Evolutionary conservation across 1,140 invertebrate genomes (phyloP), one percentile per base, ranked within the genome.

Genomic region (Pogonus chalceus): DNA sequence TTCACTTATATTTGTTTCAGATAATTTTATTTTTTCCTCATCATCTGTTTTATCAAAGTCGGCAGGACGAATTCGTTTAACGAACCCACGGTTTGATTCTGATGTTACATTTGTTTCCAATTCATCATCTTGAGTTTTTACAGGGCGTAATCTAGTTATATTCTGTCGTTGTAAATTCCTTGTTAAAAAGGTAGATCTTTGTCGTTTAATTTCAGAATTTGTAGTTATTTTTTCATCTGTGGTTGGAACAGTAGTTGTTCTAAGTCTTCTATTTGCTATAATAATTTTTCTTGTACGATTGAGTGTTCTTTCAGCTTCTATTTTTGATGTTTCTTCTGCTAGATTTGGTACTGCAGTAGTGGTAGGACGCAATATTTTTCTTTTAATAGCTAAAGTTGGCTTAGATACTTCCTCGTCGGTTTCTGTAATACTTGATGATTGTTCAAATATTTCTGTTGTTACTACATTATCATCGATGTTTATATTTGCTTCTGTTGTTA

Each of bases 1-100:
- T 69, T 78, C 76, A 60, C 72, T 69, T 57, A 78, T 75, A 48
- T 74, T 75, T 58, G 69, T 76, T 66, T 78, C 76, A 2, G 77
- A 79, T 26, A 79, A 58, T 55, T 72, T 68, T 55, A 79, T 77
- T 56, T 77, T 75, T 62, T 78, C 77, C 23, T 65, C 69, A 65
- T 74, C 75, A 52, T 72, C 72, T 53, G 74, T 71, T 20, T 64
- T 35, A 35, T 53, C 43, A 1, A 51, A 51, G 47, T 20, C 53
- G 37, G 39, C 52, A 23, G 23, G 20, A 24, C 53, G 39, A 46
- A 20, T n/a, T 7, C 20, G 12, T 46, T 18, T 9, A 46, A 46
- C 20, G 26, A 7, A 31, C 4, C 26, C 14, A 4, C 26, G 26
- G 14, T 4, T 31, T 31, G 26, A 7, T 31, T 31, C 26, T 7